These are phyloP conservation scores for Lasioglossum albipes DNA, from an alignment of 1,140 invertebrate species.

Conservation along the genomic window DNA sequence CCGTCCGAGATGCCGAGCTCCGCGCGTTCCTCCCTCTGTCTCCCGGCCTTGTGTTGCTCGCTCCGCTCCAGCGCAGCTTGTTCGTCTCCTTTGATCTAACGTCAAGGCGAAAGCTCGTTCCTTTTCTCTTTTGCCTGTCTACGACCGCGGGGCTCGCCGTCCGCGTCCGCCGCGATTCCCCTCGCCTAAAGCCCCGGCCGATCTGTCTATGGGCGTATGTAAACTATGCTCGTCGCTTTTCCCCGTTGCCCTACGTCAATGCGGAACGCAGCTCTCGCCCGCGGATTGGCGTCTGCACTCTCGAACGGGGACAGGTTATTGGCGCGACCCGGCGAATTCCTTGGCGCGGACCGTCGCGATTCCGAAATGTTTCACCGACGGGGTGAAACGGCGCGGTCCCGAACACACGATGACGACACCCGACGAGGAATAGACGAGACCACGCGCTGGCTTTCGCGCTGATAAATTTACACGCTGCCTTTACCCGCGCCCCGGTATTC, in stretches of 20 bases:
- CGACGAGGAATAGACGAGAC: constrained; percentile 23
- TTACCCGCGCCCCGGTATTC: constrained; percentile 3
- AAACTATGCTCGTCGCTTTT: constrained; percentile 11
- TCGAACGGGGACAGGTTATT: constrained; percentile 62
- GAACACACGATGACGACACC: constrained; percentile 46
- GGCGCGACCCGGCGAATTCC: constrained; percentile 64
- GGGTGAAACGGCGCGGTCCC: constrained; percentile 50
- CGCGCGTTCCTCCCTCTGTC: neutral
- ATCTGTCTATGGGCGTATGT: constrained; percentile 18
- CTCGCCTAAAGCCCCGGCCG: neutral
- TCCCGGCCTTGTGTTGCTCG: neutral
- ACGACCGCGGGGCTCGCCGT: neutral
- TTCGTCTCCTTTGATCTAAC: constrained; percentile 36
- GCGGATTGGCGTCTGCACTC: constrained; percentile 44
- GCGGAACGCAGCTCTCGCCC: constrained; percentile 18
- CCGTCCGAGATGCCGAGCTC: constrained; percentile 61
- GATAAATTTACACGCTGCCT: constrained; percentile 44
- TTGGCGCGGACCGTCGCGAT: constrained; percentile 58
- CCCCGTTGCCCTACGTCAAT: constrained; percentile 37
- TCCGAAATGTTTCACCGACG: constrained; percentile 51
- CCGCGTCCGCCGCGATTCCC: too few relatives aligned
- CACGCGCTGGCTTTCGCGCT: constrained; percentile 27
- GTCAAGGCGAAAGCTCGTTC: neutral
- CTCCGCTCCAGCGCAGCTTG: neutral
- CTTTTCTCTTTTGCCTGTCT: constrained; percentile 11